These are phyloP conservation scores for Nematolebias whitei DNA, from an alignment of 2,113 vertebrate genomes.

Conservation along the genomic window DNA sequence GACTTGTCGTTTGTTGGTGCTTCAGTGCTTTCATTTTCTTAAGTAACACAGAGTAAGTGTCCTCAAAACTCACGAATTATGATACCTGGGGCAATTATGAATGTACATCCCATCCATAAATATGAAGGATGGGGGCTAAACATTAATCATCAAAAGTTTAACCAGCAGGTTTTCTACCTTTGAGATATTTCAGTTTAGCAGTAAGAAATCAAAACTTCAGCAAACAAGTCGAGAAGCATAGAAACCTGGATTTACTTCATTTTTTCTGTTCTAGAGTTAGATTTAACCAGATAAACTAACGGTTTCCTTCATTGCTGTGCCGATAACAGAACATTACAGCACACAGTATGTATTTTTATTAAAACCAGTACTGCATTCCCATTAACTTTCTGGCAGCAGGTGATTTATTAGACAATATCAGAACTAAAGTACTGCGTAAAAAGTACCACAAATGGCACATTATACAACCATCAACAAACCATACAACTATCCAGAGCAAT, in stretches of 20 bases:
- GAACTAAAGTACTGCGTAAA: too few relatives aligned
- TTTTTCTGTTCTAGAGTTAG: background rate
- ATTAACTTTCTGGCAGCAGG: too few relatives aligned
- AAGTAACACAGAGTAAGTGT: conserved; percentile 74
- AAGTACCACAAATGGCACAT: too few relatives aligned
- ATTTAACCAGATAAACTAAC: too few relatives aligned
- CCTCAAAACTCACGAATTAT: conserved; percentile 72
- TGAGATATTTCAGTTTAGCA: conserved; percentile 40
- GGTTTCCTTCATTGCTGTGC: background rate
- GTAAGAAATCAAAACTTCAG: conserved; percentile 44
- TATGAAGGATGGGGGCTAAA: conserved; percentile 60
- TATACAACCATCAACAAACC: too few relatives aligned
- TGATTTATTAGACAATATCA: too few relatives aligned
- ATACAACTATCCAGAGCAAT: too few relatives aligned
- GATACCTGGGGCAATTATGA: conserved; percentile 62
- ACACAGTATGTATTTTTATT: too few relatives aligned
- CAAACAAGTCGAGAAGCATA: conserved; percentile 47
- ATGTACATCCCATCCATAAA: conserved; percentile 59
- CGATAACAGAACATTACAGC: background rate
- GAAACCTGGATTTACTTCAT: background rate
- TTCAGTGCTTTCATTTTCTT: conserved; percentile 75
- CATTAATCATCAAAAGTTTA: conserved; percentile 69
- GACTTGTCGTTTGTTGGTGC: conserved; percentile 66
- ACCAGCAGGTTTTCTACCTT: conserved; percentile 58
- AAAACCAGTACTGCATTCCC: too few relatives aligned